A percentile compares a stretch with the other conserved stretches of the same genome.
Evolutionary conservation across 2,797 vertebrate genomes (phyloP).

Genomic region (Dendrocincla fuliginosa): DNA sequence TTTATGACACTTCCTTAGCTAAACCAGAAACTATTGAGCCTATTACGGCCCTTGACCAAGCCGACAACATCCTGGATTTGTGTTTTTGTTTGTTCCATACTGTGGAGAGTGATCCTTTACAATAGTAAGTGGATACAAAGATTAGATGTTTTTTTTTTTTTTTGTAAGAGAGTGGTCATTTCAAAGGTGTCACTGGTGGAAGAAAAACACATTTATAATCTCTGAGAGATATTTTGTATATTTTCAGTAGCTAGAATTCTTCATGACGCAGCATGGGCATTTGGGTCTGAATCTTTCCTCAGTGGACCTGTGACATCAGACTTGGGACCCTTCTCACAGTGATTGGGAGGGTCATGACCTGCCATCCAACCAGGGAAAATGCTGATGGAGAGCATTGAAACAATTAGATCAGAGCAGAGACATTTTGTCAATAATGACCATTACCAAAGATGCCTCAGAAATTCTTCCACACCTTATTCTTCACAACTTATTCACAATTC

Average conservation of each 20-base stretch:
- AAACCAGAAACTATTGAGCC: not conserved
- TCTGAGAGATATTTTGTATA: not conserved
- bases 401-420: not conserved
- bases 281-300: not conserved
- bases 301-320: not conserved
- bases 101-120: not conserved
- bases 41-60: not conserved
- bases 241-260: not conserved
- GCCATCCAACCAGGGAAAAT: not conserved
- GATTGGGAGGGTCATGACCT: not conserved
- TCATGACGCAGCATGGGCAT: not conserved
- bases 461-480: not conserved
- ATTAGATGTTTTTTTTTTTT: not conserved
- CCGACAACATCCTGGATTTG: not conserved
- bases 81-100: not conserved
- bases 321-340: not conserved
- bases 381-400: not conserved
- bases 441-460: not conserved
- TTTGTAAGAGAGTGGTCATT: not conserved
- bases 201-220: not conserved
- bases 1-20: not conserved
- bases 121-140: not conserved
- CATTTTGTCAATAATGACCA: not conserved
- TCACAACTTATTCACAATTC: not conserved
- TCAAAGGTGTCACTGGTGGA: not conserved